Evolutionary conservation across 1,140 invertebrate genomes (phyloP).

Genomic region (Eriosoma lanigerum): DNA sequence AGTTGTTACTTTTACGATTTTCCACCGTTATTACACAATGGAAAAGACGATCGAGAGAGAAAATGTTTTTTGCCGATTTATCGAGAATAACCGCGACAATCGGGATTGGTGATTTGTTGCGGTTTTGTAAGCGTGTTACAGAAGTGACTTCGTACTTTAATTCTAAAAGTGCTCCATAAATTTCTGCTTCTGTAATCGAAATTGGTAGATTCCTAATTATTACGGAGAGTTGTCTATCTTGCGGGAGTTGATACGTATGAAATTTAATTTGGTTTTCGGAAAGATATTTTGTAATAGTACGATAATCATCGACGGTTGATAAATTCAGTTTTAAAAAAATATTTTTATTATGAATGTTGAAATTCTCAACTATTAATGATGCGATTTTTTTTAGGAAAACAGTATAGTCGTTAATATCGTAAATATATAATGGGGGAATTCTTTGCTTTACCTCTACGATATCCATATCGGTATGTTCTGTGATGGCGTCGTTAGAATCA

Average conservation of each 20-base stretch:
- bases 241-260: slow-evolving; percentile 19
- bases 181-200: background rate
- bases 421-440: background rate
- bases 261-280: background rate
- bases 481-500: background rate
- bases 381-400: no score
- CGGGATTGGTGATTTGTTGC: background rate
- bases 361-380: no score
- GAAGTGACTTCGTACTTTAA: background rate
- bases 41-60: background rate
- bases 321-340: background rate
- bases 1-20: background rate
- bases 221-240: slow-evolving; percentile 3
- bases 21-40: background rate
- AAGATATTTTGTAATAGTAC: slow-evolving; percentile 7
- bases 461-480: background rate
- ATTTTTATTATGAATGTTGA: no score
- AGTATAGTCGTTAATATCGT: no score
- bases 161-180: background rate
- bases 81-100: background rate
- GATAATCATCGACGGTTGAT: background rate
- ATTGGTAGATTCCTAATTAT: slow-evolving; percentile 11
- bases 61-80: background rate
- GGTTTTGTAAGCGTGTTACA: background rate
- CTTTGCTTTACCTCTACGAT: background rate